A percentile compares a stretch with the other conserved stretches of the same genome.
Evolutionary conservation across 2,113 vertebrate genomes (phyloP).

Genomic region (Scytalopus superciliaris): DNA sequence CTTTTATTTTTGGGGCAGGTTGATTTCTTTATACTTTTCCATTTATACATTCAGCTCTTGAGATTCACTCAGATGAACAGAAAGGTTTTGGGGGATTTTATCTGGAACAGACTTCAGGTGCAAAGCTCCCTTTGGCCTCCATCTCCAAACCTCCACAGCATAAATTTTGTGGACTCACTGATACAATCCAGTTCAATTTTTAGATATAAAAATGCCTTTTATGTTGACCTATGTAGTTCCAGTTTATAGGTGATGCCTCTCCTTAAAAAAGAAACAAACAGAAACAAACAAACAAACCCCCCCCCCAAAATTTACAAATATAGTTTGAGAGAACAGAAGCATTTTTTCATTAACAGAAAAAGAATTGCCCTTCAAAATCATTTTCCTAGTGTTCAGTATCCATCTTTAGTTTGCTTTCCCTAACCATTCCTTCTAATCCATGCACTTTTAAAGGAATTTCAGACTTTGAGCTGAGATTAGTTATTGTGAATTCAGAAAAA

Average conservation of each 20-base stretch:
- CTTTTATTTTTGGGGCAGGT: neutral
- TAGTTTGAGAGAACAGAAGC: neutral
- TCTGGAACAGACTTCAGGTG: neutral
- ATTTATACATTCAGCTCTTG: neutral
- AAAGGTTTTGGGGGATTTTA: neutral
- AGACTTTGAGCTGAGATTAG: neutral
- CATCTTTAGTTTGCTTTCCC: neutral
- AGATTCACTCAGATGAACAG: neutral
- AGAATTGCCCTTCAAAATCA: fast-evolving
- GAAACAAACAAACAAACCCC: too few species aligned
- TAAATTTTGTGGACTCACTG: neutral
- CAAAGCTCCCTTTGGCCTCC: neutral
- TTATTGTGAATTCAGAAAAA: neutral
- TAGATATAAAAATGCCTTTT: neutral
- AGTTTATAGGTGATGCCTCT: neutral
- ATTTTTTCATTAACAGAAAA: neutral
- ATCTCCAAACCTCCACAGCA: neutral
- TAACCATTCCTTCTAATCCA: neutral
- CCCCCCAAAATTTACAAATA: neutral
- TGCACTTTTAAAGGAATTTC: neutral
- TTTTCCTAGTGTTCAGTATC: neutral
- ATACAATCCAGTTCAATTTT: neutral
- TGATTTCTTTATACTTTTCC: neutral
- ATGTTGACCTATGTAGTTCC: neutral
- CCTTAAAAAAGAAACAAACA: neutral